These are phyloP conservation scores for Cataglyphis altisquamis DNA, from an alignment of 2,888 invertebrate species.

Conservation along the genomic window DNA sequence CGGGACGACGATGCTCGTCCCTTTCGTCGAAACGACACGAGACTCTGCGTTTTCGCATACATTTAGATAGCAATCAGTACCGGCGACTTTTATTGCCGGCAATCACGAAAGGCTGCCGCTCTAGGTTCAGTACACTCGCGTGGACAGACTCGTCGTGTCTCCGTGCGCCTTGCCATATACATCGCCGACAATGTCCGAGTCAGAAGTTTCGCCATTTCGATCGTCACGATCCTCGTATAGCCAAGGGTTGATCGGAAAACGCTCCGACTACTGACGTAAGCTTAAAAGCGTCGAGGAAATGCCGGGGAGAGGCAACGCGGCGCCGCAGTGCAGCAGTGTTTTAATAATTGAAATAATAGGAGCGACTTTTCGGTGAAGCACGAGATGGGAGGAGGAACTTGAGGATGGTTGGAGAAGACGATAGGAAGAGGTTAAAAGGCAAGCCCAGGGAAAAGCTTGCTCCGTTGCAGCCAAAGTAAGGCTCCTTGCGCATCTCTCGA, in stretches of 20 bases:
- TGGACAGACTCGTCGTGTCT: slow-evolving; percentile 53
- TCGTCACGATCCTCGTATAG: slow-evolving; percentile 38
- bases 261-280: slow-evolving; percentile 22
- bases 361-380: slow-evolving; percentile 30
- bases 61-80: slow-evolving; percentile 78
- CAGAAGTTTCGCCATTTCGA: slow-evolving; percentile 43
- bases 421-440: slow-evolving; percentile 24
- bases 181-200: slow-evolving; percentile 27
- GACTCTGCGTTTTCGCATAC: slow-evolving; percentile 77
- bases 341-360: slow-evolving; percentile 71
- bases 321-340: slow-evolving; percentile 56
- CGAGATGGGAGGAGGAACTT: slow-evolving; percentile 17
- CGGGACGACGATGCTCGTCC: slow-evolving; percentile 50
- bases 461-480: slow-evolving; percentile 38
- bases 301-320: slow-evolving; percentile 13
- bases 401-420: slow-evolving; percentile 19
- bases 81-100: slow-evolving; percentile 82
- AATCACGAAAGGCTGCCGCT: slow-evolving; percentile 78
- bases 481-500: slow-evolving; percentile 37
- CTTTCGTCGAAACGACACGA: slow-evolving; percentile 57
- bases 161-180: slow-evolving; percentile 2
- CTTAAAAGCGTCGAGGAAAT: slow-evolving; percentile 31
- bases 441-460: slow-evolving; percentile 43
- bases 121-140: slow-evolving; percentile 49
- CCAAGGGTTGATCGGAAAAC: slow-evolving; percentile 35